Evolutionary conservation across 1,140 invertebrate genomes (phyloP).

Genomic region (Panulirus ornatus): DNA sequence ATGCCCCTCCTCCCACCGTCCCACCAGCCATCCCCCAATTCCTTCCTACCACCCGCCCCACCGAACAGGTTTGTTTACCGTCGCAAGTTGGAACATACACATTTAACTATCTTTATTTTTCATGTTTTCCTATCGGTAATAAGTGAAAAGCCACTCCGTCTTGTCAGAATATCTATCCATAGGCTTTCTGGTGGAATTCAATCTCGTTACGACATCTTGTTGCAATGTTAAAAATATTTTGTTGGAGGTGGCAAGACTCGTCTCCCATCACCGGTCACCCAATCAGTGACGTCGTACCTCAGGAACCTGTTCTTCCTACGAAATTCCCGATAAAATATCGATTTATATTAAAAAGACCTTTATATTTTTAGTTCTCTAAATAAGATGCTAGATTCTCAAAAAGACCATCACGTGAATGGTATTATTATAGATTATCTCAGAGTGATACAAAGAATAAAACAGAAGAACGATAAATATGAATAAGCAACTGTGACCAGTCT

Average conservation of each 20-base stretch:
- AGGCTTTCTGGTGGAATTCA: neutral
- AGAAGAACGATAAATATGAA: neutral
- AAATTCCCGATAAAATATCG: neutral
- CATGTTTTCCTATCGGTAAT: too few species aligned
- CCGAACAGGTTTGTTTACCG: conserved; percentile 42
- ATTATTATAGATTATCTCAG: neutral
- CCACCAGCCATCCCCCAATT: neutral
- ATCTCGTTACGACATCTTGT: neutral
- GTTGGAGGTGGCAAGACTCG: conserved; percentile 34
- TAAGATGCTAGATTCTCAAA: neutral
- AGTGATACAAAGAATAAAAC: neutral
- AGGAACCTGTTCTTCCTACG: conserved; percentile 23
- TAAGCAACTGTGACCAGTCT: conserved; percentile 39
- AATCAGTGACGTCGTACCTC: neutral
- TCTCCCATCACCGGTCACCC: conserved; percentile 30
- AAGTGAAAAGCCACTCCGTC: too few species aligned
- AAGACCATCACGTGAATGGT: too few species aligned
- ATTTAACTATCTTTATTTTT: too few species aligned
- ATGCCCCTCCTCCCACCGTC: conserved; percentile 10
- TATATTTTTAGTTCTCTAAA: neutral
- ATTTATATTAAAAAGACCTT: neutral
- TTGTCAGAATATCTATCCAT: too few species aligned
- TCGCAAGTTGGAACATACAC: too few species aligned
- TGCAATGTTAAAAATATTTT: too few species aligned
- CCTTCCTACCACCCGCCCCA: neutral